phyloP scores from a whole-genome alignment of 2,888 invertebrate genomes.

The Gortyna flavago region DNA sequence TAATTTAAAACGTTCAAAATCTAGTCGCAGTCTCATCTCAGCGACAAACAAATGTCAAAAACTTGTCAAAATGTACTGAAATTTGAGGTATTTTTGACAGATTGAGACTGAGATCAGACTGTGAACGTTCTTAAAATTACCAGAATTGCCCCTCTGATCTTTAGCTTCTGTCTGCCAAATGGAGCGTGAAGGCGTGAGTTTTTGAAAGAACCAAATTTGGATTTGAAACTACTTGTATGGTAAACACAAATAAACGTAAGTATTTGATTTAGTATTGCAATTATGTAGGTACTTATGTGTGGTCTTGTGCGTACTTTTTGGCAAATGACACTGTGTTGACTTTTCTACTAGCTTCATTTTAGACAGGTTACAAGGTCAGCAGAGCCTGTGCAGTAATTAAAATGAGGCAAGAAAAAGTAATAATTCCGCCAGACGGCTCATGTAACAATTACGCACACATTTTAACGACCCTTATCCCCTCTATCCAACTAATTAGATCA shows the following conservation, averaged over 20 bases:
- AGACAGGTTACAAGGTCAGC: background rate
- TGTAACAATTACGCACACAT: slow-evolving; percentile 25
- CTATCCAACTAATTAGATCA: slow-evolving; percentile 35
- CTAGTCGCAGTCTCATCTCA: too few species aligned
- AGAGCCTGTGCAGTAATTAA: background rate
- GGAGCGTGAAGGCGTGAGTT: background rate
- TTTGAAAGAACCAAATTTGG: background rate
- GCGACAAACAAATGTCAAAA: too few species aligned
- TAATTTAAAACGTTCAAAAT: too few species aligned
- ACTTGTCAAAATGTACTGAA: too few species aligned
- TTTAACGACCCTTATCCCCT: slow-evolving; percentile 35
- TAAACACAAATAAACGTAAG: too few species aligned
- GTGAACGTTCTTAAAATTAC: too few species aligned
- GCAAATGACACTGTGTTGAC: background rate
- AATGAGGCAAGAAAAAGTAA: slow-evolving; percentile 4
- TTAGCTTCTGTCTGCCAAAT: too few species aligned
- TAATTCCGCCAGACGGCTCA: slow-evolving; percentile 11
- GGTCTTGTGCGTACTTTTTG: background rate
- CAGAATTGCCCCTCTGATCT: too few species aligned
- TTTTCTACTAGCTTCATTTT: background rate
- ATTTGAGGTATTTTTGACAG: too few species aligned
- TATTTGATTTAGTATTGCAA: background rate
- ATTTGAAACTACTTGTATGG: background rate
- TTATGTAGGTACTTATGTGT: too few species aligned
- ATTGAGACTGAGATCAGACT: too few species aligned